These are phyloP conservation scores for Suillia variegata DNA, from an alignment of 2,888 invertebrate species.

Conservation along the genomic window DNA sequence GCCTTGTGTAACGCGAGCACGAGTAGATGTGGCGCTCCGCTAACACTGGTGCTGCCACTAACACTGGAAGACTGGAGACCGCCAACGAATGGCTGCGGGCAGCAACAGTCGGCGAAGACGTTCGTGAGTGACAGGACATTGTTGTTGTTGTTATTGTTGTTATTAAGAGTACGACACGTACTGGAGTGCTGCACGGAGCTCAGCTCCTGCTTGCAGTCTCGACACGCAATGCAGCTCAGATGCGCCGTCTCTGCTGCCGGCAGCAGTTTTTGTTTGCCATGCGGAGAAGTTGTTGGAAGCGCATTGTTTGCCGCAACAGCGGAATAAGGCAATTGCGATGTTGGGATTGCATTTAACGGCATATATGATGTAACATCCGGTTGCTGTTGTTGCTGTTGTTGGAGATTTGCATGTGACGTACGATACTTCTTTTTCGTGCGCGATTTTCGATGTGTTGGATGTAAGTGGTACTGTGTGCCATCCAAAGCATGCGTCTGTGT, in stretches of 20 bases:
- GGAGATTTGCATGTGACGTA: slow-evolving; percentile 18
- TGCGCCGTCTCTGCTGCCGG: slow-evolving; percentile 2
- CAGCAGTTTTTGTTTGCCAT: neutral
- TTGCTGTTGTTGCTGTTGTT: no score
- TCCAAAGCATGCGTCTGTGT: slow-evolving; percentile 29
- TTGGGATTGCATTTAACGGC: slow-evolving; percentile 15
- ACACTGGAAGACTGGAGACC: slow-evolving; percentile 46
- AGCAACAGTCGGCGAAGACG: slow-evolving; percentile 33
- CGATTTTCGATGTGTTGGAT: slow-evolving; percentile 53
- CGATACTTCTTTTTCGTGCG: slow-evolving; percentile 55
- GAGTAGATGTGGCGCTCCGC: slow-evolving; percentile 36
- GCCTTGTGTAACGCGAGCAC: slow-evolving; percentile 42
- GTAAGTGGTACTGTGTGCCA: slow-evolving; percentile 44
- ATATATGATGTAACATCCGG: slow-evolving; percentile 31
- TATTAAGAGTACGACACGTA: slow-evolving; percentile 73
- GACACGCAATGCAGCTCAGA: slow-evolving; percentile 64
- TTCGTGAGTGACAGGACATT: slow-evolving; percentile 29
- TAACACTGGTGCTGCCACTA: neutral
- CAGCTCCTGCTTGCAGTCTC: slow-evolving; percentile 71
- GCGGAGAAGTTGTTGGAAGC: slow-evolving; percentile 26
- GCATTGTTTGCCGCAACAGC: slow-evolving; percentile 16
- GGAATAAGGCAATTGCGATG: slow-evolving; percentile 13
- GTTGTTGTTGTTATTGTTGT: slow-evolving; percentile 66
- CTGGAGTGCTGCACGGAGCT: slow-evolving; percentile 70
- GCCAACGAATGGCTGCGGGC: no score